Evolutionary conservation across 2,888 invertebrate genomes (phyloP), one percentile per base, ranked within the genome.

Genomic region (Congeria kusceri): DNA sequence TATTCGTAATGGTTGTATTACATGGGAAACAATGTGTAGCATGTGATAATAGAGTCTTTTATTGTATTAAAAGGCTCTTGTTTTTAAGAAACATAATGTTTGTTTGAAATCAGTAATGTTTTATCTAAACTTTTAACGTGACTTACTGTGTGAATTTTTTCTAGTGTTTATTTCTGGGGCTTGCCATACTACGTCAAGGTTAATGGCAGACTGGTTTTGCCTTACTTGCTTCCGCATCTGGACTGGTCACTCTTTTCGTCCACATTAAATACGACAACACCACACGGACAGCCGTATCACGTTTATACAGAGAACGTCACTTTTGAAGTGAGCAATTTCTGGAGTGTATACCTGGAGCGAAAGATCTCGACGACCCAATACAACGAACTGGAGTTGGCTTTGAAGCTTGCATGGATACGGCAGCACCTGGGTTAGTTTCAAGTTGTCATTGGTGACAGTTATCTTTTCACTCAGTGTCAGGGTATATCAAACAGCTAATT

Each of bases 161-260:
- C 15, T 11, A 39, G 39, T 39, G 3, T 39, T 11, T 39, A 39
- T 39, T 39, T 39, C 39, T 87, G 86, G 87, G 64, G 74, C 3
- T 56, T 85, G 25, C 72, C 85, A 7, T 87, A 84, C 68, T 85
- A 84, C 69, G 83, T 87, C 9, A 78, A 66, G 53, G 69, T 87
- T 15, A 69, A 85, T 58, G 86, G 84, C 11, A 58, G 57, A 56
- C 59, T 80, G 47, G 29, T 83, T 3, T 46, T 66, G 39, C 77
- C 80, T 29, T 32, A 28, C 18, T 39, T 62, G 32, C 66, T 80
- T n/a, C 66, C 63, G 46, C 20, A 56, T n/a, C 61, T 83, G 18
- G 78, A 83, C 61, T 76, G 75, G 70, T 65, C 77, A 0, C 9
- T 57, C 13, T 85, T 87, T 66, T 57, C 79, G 11, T 28, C 46